Base-by-base conservation (phyloP, 2,888 invertebrate genomes). In the Sesia bembeciformis region DNA sequence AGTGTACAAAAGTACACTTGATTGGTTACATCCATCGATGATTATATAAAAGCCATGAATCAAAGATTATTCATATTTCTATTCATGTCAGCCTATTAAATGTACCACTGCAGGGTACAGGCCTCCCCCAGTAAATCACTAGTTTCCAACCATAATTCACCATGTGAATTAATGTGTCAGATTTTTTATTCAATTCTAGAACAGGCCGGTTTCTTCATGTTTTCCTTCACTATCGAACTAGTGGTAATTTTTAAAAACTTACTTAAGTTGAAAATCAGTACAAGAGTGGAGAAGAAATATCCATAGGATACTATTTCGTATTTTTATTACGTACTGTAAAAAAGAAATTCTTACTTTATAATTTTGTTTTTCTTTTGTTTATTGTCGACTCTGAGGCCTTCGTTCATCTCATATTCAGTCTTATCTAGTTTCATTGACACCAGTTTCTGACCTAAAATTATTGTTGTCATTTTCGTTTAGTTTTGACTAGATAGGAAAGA, bases 371-470 rank as follows among this genome's bases (percentile, higher is more conserved):
- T 58, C 50, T 64, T 60, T 51, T 61, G 62, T 3, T 53, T 51
- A 39, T 65, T 65, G 51, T 62, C 64, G 23, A 57, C 54, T 62
- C 60, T 62, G 3, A 67, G 59, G 57, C 62, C 58, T 58, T 60
- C 67, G 23, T 65, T 60, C 60, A 64, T 72, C 3, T 70, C 62
- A 40, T 65, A 68, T 55, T 72, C 71, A 4, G 52, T 54, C 55
- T 65, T 67, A 50, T 60, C 61, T 49, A 72, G 56, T 51, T 70
- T 72, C 38, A 70, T 57, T 39, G 62, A 57, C 51, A 66, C 51
- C 40, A 74, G 54, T 55, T 74, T 74, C 52, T 62, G 63, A 5
- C 60, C 57, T 54, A 74, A 60, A 57, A 64, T 56, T 50, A 60
- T 56, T 39, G 71, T 63, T 6, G 72, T 61, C 66, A 66, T 63